Base-by-base conservation (phyloP, 2,888 invertebrate genomes). In the Drosophila melanosoma region DNA sequence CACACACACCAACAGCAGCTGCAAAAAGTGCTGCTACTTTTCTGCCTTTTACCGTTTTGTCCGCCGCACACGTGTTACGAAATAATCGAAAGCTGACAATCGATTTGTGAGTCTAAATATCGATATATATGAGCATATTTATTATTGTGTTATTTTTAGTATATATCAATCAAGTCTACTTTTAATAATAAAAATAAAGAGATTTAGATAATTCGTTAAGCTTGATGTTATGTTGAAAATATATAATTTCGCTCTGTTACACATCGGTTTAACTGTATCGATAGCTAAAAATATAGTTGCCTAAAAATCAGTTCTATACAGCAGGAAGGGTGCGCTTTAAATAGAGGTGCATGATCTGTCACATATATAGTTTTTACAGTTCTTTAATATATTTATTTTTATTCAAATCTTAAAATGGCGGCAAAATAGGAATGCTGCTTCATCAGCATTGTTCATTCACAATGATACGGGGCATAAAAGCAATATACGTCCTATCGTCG, bases 1-100 rank as follows among this genome's bases (percentile, higher is more conserved):
- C 86, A 80, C 82, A 73, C 82, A 81, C 89, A 77, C 83, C 72
- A 67, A 77, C 82, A 84, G 89, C 87, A 83, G 83, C 83, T 83
- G 87, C 82, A 71, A 83, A 85, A 87, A 83, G 69, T 74, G 80
- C 80, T 79, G 69, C 80, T 79, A 64, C 82, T 67, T 79, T 79
- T 76, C 68, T 68, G 75, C 65, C 67, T 79, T 81, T 85, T 82
- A 82, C 85, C 82, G 82, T 87, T 82, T 83, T 75, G 59, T 45
- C 61, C 53, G 67, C 64, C 82, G 79, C 78, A 78, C 78, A 78
- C 78, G 78, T 78, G 78, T 78, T 78, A 82, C 78, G 26, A 59
- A 68, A 40, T 60, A 45, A 78, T 78, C 78, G 78, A 49, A 0
- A 45, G 23, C 20, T 7, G n/a, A 0, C 23, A 12, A 36, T 54